Base-by-base conservation (phyloP, 35 echinoderm and acorn worm genomes). In the Ophioderma brevispina region DNA sequence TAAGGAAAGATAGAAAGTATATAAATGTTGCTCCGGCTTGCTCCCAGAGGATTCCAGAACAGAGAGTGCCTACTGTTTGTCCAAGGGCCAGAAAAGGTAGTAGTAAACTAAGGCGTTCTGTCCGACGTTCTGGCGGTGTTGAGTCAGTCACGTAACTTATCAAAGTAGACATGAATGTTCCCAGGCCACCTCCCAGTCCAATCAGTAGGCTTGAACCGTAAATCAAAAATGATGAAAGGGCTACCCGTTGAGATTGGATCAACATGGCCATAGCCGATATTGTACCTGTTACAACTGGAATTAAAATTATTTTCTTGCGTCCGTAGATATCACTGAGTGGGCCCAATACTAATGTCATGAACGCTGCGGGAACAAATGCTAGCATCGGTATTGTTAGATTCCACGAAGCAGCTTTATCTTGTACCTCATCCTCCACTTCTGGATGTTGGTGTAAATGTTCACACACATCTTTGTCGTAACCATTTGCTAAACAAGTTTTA, bases 71-170 rank as follows among this genome's bases (percentile, higher is more conserved):
- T 35, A 76, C 82, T 21, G 91, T 92, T 35, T 85, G 82, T 21
- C 96, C 96, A 32, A 98, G 43, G 75, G 90, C 93, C 42, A 94
- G 81, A 52, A 98, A 94, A 0, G 96, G 87, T 77, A 92, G 39
- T 25, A 91, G 80, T 18, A 84, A 86, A 75, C 96, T 91, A 0
- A 98, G 87, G 0, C 82, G 76, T 50, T 92, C 87, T 30, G 96
- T 98, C 13, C 96, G 81, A 39, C 84, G 35, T 37, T 92, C 81
- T 64, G 63, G 87, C 0, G 86, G 89, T 15, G 96, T 98, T 52
- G 40, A 92, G 75, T 98, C 96, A 3, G 96, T 94, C 38, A 98
- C 87, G 31, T 94, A 98, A 63, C 87, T 94, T 40, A 85, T 88
- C 13, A 89, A 75, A 4, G 90, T 59, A 13, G 86, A 79, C 42